phyloP scores from a whole-genome alignment of 1,140 invertebrate species.

The Aradophagus sp. region DNA sequence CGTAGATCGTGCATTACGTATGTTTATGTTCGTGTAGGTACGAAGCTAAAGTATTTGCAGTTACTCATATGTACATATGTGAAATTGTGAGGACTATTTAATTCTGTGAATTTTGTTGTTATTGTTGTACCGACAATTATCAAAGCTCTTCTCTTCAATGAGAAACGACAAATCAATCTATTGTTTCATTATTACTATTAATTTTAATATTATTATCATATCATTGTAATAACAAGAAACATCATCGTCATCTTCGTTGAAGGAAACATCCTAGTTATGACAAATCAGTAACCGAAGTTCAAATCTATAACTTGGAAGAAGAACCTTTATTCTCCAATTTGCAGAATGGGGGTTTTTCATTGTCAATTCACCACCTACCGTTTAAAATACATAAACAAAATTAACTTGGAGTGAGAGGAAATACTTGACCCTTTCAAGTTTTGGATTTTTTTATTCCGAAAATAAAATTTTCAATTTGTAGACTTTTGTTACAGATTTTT shows the following conservation, averaged over 20 bases:
- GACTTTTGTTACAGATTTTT: no score
- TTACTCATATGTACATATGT: slow-evolving; percentile 57
- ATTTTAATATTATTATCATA: slow-evolving; percentile 31
- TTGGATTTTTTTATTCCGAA: no score
- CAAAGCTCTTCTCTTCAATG: slow-evolving; percentile 31
- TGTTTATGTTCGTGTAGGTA: slow-evolving; percentile 57
- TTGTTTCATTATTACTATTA: slow-evolving; percentile 44
- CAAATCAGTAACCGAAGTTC: slow-evolving; percentile 53
- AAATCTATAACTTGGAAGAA: no score
- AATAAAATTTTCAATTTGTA: no score
- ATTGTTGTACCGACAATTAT: slow-evolving; percentile 56
- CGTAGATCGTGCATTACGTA: slow-evolving; percentile 53
- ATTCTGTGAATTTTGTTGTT: slow-evolving; percentile 61
- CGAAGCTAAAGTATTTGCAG: slow-evolving; percentile 59
- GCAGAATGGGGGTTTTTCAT: no score
- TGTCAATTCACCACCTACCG: no score
- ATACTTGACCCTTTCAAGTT: no score
- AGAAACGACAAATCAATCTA: slow-evolving; percentile 33
- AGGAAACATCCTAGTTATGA: slow-evolving; percentile 57
- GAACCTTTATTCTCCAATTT: no score
- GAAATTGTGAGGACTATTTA: slow-evolving; percentile 60
- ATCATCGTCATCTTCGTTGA: slow-evolving; percentile 38
- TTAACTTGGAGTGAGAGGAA: no score
- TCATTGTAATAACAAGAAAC: slow-evolving; percentile 31
- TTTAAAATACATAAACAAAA: no score